Evolutionary conservation across 2,888 invertebrate species (phyloP).

Genomic region (Hanleya hanleyi): DNA sequence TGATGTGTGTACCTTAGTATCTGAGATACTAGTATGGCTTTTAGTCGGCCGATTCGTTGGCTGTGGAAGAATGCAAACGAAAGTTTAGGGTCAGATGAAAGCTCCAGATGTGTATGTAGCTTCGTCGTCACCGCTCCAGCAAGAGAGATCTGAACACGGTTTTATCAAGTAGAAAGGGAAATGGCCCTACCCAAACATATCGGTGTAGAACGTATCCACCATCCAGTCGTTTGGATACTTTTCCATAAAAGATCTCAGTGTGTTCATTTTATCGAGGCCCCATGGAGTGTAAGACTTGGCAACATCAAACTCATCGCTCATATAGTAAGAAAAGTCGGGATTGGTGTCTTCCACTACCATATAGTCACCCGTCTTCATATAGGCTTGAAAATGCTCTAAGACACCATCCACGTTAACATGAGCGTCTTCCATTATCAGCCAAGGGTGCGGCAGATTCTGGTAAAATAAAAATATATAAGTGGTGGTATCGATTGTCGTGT

Average conservation of each 20-base stretch:
- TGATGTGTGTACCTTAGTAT: too few species aligned
- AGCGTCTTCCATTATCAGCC: constrained; percentile 9
- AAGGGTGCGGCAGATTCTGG: neutral
- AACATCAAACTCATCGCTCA: neutral
- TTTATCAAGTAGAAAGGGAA: too few species aligned
- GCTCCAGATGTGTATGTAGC: too few species aligned
- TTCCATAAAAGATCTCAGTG: neutral
- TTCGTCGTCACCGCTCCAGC: too few species aligned
- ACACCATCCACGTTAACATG: neutral
- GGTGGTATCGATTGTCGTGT: too few species aligned
- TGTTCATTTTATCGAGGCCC: neutral
- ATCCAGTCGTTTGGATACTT: neutral
- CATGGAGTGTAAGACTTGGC: neutral
- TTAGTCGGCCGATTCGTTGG: too few species aligned
- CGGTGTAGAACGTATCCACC: constrained; percentile 3
- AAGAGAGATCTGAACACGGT: too few species aligned
- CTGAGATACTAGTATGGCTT: too few species aligned
- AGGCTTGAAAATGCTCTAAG: neutral
- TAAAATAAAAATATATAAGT: too few species aligned
- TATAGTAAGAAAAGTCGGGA: neutral
- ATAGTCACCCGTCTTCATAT: constrained; percentile 2
- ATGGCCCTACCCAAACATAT: constrained; percentile 9
- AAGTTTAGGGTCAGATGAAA: too few species aligned
- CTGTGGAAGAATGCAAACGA: too few species aligned
- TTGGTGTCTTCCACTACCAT: neutral